These are phyloP conservation scores for Enteromius paludinosus DNA, from an alignment of 2,797 vertebrate species.

Conservation along the genomic window DNA sequence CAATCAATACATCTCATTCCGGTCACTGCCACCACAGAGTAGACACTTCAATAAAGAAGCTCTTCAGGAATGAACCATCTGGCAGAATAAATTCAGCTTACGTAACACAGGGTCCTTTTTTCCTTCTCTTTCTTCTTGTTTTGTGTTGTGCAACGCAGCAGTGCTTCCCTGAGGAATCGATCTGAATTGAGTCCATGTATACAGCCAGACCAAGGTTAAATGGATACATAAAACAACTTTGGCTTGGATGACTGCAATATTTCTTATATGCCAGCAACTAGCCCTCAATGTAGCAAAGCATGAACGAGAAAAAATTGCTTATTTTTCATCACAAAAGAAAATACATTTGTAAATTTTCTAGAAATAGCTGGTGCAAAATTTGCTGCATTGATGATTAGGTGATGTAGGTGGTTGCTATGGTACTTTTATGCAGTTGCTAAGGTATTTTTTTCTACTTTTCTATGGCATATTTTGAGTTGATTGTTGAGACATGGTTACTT, in stretches of 20 bases:
- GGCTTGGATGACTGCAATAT: neutral
- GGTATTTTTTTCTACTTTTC: neutral
- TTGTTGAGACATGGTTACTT: neutral
- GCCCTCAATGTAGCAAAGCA: neutral
- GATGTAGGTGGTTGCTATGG: neutral
- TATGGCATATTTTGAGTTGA: neutral
- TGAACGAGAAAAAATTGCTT: neutral
- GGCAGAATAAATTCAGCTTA: constrained; percentile 49
- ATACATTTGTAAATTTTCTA: neutral
- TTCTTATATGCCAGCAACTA: neutral
- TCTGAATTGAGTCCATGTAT: neutral
- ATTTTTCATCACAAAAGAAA: neutral
- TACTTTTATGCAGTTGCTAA: neutral
- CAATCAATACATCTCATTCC: constrained; percentile 40
- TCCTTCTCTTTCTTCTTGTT: constrained; percentile 4
- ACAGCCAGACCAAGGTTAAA: constrained; percentile 24
- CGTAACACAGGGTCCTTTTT: neutral
- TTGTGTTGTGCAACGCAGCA: constrained; percentile 5
- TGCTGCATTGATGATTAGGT: neutral
- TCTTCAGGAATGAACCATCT: constrained; percentile 39
- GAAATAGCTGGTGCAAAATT: neutral
- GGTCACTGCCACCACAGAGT: constrained; percentile 16
- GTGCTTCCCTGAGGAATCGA: constrained; percentile 2
- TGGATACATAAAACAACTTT: constrained; percentile 6
- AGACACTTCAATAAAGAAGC: constrained; percentile 40